Percentiles rank a stretch among this genome's conserved stretches.
Evolutionary conservation across 1,140 invertebrate species (phyloP).

Genomic region (Dolichoris vasculosae): DNA sequence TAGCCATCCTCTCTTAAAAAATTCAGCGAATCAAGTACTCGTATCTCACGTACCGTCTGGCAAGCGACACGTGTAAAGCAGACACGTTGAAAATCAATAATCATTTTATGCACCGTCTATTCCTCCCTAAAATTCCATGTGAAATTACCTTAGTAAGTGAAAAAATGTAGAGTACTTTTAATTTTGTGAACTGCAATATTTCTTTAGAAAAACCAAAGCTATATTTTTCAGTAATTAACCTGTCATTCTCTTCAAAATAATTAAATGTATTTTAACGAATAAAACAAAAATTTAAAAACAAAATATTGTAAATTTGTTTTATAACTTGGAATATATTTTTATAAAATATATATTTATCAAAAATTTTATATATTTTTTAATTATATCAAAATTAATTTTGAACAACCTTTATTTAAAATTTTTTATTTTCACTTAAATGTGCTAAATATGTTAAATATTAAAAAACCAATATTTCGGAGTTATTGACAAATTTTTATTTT

Average conservation of each 20-base stretch:
- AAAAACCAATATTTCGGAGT: neutral
- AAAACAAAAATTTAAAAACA: too few relatives aligned
- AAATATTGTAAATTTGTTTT: too few relatives aligned
- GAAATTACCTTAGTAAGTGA: neutral
- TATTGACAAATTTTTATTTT: neutral
- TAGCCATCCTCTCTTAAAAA: conserved; percentile 5
- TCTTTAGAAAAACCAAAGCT: neutral
- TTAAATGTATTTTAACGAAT: neutral
- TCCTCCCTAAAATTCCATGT: conserved; percentile 30
- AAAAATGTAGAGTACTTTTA: conserved; percentile 21
- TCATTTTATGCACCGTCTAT: conserved; percentile 42
- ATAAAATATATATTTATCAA: too few relatives aligned
- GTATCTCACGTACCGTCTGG: conserved; percentile 30
- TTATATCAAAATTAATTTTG: too few relatives aligned
- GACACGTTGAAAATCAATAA: conserved; percentile 42
- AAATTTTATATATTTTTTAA: too few relatives aligned
- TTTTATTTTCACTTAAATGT: too few relatives aligned
- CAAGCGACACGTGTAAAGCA: conserved; percentile 21
- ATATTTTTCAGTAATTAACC: conserved; percentile 10
- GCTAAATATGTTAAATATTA: too few relatives aligned
- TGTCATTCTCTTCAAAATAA: neutral
- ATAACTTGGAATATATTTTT: too few relatives aligned
- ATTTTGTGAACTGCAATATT: conserved; percentile 6
- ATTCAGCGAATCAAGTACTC: conserved; percentile 22
- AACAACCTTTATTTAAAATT: too few relatives aligned